A percentile compares a stretch with the other conserved stretches of the same genome.
These are phyloP conservation scores for Erythrocercus mccallii DNA, from an alignment of 2,113 vertebrate genomes.

Conservation along the genomic window DNA sequence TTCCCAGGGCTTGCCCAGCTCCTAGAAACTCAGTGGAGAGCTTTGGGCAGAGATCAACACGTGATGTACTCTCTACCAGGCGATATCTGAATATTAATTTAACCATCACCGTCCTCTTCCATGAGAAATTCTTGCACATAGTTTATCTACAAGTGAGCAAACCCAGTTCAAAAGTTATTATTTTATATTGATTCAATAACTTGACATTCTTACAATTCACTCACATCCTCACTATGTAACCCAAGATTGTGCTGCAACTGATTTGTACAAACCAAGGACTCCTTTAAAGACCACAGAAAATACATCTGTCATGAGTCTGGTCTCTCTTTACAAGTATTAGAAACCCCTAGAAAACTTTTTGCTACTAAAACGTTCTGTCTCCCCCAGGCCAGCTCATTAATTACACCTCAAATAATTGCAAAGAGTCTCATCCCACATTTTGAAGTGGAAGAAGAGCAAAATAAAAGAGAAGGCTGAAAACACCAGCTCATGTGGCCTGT, in stretches of 20 bases:
- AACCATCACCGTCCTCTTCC: background rate
- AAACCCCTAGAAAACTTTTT: background rate
- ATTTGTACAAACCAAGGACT: background rate
- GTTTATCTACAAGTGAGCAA: background rate
- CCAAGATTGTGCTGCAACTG: background rate
- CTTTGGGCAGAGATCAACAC: background rate
- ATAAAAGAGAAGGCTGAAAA: background rate
- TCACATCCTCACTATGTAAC: background rate
- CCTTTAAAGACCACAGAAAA: background rate
- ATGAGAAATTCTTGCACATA: background rate
- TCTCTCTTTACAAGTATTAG: background rate
- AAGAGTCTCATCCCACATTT: background rate
- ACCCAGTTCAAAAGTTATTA: background rate
- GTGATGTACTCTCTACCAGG: background rate
- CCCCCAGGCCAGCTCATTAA: background rate
- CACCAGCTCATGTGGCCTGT: background rate
- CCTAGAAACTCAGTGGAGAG: background rate
- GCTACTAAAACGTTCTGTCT: background rate
- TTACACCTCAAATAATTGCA: background rate
- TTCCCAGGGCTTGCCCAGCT: background rate
- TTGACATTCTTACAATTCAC: background rate
- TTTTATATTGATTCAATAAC: background rate
- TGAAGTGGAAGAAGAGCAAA: background rate
- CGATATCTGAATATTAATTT: background rate
- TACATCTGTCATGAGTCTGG: background rate